These are phyloP conservation scores for Danio kyathit DNA, from an alignment of 2,797 vertebrate genomes.

Conservation along the genomic window DNA sequence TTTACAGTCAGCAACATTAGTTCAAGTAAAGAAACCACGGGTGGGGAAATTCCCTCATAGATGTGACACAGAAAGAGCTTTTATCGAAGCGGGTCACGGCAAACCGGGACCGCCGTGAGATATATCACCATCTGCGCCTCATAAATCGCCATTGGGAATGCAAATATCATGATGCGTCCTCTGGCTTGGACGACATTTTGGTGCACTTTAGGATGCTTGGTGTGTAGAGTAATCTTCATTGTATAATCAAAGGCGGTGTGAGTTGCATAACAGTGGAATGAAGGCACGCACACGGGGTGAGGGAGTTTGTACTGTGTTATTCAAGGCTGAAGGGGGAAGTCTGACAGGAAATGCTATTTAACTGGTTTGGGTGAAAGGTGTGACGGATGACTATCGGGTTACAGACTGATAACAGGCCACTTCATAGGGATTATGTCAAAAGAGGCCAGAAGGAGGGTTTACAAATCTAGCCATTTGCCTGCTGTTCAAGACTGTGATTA, in stretches of 20 bases:
- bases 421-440: not conserved
- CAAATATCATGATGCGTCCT: slow-evolving; percentile 15
- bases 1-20: slow-evolving; percentile 35
- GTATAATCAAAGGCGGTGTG: slow-evolving; percentile 46
- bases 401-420: not conserved
- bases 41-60: slow-evolving; percentile 47
- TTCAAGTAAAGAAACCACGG: slow-evolving; percentile 36
- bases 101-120: slow-evolving; percentile 12
- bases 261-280: slow-evolving; percentile 43
- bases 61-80: slow-evolving; percentile 33
- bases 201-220: slow-evolving; percentile 23
- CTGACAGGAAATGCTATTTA: slow-evolving; percentile 23
- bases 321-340: slow-evolving; percentile 37
- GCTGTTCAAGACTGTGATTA: not conserved
- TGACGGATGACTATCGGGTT: not conserved
- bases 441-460: not conserved
- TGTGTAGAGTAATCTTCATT: slow-evolving; percentile 52
- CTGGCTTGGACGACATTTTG: slow-evolving; percentile 25
- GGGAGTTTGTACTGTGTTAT: slow-evolving; percentile 33
- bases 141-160: slow-evolving; percentile 29
- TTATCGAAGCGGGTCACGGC: not conserved
- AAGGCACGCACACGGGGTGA: slow-evolving; percentile 1
- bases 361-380: slow-evolving; percentile 28
- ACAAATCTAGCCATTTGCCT: not conserved
- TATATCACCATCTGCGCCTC: not conserved